Conservation (phyloP, 2,888 invertebrate species). For the Agelastica alni region DNA sequence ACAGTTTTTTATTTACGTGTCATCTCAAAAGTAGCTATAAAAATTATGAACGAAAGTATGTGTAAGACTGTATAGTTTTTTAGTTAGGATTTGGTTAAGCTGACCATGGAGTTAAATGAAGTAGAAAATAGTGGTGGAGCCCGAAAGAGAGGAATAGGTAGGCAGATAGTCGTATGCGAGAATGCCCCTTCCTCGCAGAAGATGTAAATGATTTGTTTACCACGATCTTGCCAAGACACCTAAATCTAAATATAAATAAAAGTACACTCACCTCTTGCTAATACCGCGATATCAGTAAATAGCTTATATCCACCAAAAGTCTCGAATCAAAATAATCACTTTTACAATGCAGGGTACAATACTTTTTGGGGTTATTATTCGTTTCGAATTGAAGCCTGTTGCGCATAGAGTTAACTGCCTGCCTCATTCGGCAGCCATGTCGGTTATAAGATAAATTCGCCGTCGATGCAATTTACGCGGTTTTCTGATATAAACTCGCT, state of each 20-base stretch:
- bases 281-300: constrained; percentile 20
- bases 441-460: constrained; percentile 25
- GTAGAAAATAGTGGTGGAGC: too few relatives aligned
- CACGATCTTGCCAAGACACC: constrained; percentile 48
- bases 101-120: too few relatives aligned
- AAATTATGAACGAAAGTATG: too few relatives aligned
- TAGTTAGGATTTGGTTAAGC: too few relatives aligned
- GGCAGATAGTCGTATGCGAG: not conserved
- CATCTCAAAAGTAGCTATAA: too few relatives aligned
- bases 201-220: constrained; percentile 49
- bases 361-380: constrained; percentile 19
- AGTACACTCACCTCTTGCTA: constrained; percentile 46
- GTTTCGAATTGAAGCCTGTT: constrained; percentile 33
- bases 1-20: too few relatives aligned
- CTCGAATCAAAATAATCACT: constrained; percentile 27
- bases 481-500: constrained; percentile 30
- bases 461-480: constrained; percentile 22
- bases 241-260: constrained; percentile 43
- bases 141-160: too few relatives aligned
- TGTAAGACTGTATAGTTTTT: too few relatives aligned
- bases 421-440: constrained; percentile 41
- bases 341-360: constrained; percentile 25
- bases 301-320: constrained; percentile 18
- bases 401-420: constrained; percentile 34
- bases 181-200: constrained; percentile 16